Conservation (phyloP, 2,797 vertebrate genomes). For the Semotilus atromaculatus region DNA sequence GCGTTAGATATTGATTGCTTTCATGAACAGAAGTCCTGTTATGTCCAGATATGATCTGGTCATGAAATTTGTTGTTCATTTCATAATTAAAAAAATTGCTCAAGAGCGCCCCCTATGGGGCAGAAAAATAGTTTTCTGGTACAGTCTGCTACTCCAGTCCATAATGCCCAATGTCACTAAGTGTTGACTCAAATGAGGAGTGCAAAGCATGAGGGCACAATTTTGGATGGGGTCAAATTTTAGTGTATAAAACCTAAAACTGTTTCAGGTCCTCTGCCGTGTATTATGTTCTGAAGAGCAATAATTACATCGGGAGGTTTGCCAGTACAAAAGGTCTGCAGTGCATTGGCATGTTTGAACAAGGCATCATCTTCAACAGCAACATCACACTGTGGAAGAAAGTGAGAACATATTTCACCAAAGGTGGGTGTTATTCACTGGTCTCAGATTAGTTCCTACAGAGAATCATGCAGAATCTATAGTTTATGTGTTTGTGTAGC, state of each 20-base stretch:
- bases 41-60: neutral
- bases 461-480: neutral
- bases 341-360: constrained; percentile 93
- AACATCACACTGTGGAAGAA: constrained; percentile 87
- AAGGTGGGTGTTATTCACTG: constrained; percentile 78
- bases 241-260: neutral
- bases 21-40: neutral
- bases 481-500: constrained; percentile 73
- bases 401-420: constrained; percentile 86
- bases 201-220: neutral
- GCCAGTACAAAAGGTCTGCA: constrained; percentile 87
- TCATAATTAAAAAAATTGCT: neutral
- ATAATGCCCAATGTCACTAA: neutral
- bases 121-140: neutral
- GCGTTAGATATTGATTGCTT: too few species aligned
- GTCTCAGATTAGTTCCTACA: neutral
- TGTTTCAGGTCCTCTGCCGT: constrained; percentile 85
- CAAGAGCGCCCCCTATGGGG: neutral
- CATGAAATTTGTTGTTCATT: neutral
- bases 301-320: constrained; percentile 87
- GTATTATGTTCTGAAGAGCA: constrained; percentile 88
- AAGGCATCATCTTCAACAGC: constrained; percentile 94
- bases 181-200: neutral
- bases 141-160: neutral
- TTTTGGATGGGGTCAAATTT: neutral